Evolutionary conservation across 2,888 invertebrate species (phyloP).

Genomic region (Oscheius myriophilus): DNA sequence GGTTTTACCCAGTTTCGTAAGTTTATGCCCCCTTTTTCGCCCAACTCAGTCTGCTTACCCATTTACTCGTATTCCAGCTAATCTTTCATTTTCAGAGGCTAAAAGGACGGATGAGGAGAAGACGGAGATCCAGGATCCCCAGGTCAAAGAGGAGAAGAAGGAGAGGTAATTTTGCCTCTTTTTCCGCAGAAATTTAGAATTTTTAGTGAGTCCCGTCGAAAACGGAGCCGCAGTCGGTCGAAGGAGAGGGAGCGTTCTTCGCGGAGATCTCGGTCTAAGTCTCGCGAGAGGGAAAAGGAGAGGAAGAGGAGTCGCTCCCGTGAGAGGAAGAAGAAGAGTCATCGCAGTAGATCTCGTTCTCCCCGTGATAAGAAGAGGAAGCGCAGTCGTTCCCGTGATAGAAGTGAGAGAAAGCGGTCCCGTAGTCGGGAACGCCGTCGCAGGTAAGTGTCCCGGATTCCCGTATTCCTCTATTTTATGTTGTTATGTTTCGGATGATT

Average conservation of each 20-base stretch:
- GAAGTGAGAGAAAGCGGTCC: conserved; percentile 10
- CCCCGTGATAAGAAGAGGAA: conserved; percentile 21
- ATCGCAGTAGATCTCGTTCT: conserved; percentile 3
- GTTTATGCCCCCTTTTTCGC: not conserved
- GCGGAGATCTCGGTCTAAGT: not conserved
- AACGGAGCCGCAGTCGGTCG: conserved; percentile 7
- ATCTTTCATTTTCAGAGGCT: not conserved
- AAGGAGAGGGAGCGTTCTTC: conserved; percentile 2
- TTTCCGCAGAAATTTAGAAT: not conserved
- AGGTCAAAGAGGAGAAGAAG: not conserved
- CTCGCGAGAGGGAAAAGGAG: not conserved
- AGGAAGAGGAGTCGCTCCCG: not conserved
- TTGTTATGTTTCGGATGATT: not conserved
- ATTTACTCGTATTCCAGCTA: not conserved
- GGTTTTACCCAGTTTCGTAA: not conserved
- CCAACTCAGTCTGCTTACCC: too few relatives aligned
- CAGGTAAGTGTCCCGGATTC: conserved; percentile 8
- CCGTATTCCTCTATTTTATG: not conserved
- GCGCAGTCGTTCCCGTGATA: conserved; percentile 27
- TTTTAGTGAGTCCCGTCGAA: not conserved
- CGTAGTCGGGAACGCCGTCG: conserved; percentile 24
- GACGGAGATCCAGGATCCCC: not conserved
- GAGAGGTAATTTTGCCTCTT: not conserved
- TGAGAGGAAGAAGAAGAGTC: conserved; percentile 16
- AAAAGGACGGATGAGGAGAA: not conserved